Conservation (phyloP, 2,888 invertebrate genomes). For the Drosophila neotestacea region DNA sequence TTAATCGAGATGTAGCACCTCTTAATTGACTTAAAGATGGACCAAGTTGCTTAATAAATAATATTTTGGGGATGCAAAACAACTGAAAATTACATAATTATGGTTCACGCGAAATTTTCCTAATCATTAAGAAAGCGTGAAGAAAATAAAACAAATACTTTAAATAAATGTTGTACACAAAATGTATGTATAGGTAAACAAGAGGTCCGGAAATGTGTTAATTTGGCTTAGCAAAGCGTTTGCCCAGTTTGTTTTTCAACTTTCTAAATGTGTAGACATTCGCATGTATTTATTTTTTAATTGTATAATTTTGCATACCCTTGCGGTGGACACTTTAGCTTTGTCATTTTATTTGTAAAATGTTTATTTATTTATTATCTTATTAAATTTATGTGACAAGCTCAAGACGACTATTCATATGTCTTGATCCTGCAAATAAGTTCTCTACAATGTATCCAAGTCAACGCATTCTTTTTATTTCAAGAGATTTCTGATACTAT, state of each 20-base stretch:
- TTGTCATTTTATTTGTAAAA: background rate
- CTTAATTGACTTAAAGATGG: slow-evolving; percentile 22
- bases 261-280: slow-evolving; percentile 62
- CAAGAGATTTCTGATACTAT: too few relatives aligned
- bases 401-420: too few relatives aligned
- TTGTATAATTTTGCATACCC: slow-evolving; percentile 2
- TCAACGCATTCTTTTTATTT: too few relatives aligned
- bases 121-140: slow-evolving; percentile 47
- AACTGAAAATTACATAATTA: slow-evolving; percentile 6
- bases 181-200: slow-evolving; percentile 58
- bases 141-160: slow-evolving; percentile 33
- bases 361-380: background rate
- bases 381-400: too few relatives aligned
- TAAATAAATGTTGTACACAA: slow-evolving; percentile 58
- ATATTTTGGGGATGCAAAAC: background rate
- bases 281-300: background rate
- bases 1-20: slow-evolving; percentile 37
- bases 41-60: slow-evolving; percentile 7
- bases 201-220: slow-evolving; percentile 63
- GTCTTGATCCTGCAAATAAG: too few relatives aligned
- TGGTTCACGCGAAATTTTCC: slow-evolving; percentile 37
- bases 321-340: background rate
- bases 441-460: too few relatives aligned
- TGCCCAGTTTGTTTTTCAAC: slow-evolving; percentile 50
- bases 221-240: slow-evolving; percentile 54